Evolutionary conservation across 1,140 invertebrate genomes (phyloP).

Genomic region (Zaprionus kolodkinae): DNA sequence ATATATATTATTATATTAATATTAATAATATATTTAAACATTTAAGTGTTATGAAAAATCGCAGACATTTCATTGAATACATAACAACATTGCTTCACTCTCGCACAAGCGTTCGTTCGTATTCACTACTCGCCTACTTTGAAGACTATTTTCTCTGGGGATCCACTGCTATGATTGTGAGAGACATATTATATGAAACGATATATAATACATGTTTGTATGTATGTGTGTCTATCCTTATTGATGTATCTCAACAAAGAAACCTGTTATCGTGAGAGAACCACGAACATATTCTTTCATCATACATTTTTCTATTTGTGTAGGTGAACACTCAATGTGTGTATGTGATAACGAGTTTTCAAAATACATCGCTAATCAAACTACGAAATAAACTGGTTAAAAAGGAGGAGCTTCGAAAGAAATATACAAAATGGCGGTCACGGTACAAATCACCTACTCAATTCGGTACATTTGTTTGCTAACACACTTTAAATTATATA

Average conservation of each 20-base stretch:
- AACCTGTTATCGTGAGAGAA: background rate
- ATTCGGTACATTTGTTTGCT: background rate
- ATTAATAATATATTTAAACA: too few species aligned
- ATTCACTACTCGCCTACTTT: too few species aligned
- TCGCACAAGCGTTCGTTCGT: too few species aligned
- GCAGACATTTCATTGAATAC: too few species aligned
- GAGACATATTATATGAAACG: too few species aligned
- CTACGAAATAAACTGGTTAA: slow-evolving; percentile 34
- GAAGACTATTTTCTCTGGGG: too few species aligned
- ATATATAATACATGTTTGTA: too few species aligned
- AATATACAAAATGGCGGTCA: slow-evolving; percentile 32
- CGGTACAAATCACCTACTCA: background rate
- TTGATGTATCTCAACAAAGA: background rate
- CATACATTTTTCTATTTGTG: background rate
- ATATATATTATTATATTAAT: too few species aligned
- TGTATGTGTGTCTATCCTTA: too few species aligned
- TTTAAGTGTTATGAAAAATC: too few species aligned
- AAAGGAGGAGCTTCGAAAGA: slow-evolving; percentile 36
- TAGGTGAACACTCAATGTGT: background rate
- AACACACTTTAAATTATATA: background rate
- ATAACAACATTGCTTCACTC: too few species aligned
- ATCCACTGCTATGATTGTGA: too few species aligned
- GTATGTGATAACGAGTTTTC: slow-evolving; percentile 5
- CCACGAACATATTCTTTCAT: background rate
- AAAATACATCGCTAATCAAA: slow-evolving; percentile 24